Conservation (phyloP, 2,888 invertebrate species). For the Hydroisotoma schaefferi region DNA sequence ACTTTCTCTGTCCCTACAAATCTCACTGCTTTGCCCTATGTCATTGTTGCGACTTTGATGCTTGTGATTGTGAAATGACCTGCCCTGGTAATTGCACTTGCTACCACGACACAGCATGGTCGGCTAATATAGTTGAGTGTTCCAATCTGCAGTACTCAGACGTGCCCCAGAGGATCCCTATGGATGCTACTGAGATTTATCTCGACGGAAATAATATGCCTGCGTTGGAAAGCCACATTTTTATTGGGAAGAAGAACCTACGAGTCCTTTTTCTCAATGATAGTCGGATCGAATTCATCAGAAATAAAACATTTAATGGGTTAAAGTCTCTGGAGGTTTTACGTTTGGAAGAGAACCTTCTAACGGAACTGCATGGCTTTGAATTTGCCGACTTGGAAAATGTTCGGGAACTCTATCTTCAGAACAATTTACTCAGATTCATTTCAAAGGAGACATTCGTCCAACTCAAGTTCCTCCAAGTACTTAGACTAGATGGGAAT, state of each 20-base stretch:
- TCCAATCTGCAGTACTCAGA: slow-evolving; percentile 58
- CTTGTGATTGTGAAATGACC: slow-evolving; percentile 96
- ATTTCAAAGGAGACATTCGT: slow-evolving; percentile 70
- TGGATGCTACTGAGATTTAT: slow-evolving; percentile 83
- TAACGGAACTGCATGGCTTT: slow-evolving; percentile 67
- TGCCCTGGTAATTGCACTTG: slow-evolving; percentile 92
- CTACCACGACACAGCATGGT: slow-evolving; percentile 91
- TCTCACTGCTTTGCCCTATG: slow-evolving; percentile 91
- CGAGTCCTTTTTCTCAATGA: slow-evolving; percentile 72
- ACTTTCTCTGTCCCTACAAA: slow-evolving; percentile 88
- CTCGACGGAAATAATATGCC: slow-evolving; percentile 77
- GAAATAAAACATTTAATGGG: slow-evolving; percentile 80
- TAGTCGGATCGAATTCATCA: slow-evolving; percentile 71
- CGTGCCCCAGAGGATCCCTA: slow-evolving; percentile 77
- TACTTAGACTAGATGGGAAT: slow-evolving; percentile 79
- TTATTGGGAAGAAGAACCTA: slow-evolving; percentile 76
- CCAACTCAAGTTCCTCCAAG: slow-evolving; percentile 69
- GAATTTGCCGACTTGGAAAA: slow-evolving; percentile 75
- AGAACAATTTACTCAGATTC: slow-evolving; percentile 66
- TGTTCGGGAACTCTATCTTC: slow-evolving; percentile 67
- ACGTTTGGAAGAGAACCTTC: slow-evolving; percentile 69
- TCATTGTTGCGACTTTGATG: slow-evolving; percentile 94
- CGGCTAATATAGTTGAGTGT: slow-evolving; percentile 88
- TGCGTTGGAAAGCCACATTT: slow-evolving; percentile 72
- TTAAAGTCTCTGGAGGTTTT: slow-evolving; percentile 70